Conservation (phyloP, 2,113 vertebrate genomes). For the Malaclemys terrapin region DNA sequence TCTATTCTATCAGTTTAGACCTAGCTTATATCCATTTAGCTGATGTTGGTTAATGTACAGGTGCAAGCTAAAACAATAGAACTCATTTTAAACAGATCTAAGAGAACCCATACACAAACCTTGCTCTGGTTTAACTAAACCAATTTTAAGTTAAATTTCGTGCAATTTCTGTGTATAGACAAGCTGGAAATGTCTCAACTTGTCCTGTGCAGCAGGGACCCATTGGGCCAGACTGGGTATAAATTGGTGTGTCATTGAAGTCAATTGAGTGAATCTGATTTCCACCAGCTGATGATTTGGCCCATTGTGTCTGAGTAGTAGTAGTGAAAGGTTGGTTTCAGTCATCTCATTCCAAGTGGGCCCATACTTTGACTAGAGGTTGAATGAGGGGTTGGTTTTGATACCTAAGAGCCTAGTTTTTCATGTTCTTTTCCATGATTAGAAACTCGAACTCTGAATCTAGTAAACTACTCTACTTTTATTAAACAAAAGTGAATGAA, state of each 20-base stretch:
- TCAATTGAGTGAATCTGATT: background rate
- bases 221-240: background rate
- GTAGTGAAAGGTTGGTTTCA: background rate
- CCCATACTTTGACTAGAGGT: background rate
- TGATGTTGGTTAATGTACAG: background rate
- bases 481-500: background rate
- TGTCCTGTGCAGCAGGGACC: background rate
- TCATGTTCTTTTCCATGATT: background rate
- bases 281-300: background rate
- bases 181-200: background rate
- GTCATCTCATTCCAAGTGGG: background rate
- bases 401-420: rapidly evolving
- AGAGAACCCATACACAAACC: background rate
- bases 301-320: background rate
- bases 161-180: background rate
- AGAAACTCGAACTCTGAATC: background rate
- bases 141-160: background rate
- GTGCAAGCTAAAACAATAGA: background rate
- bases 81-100: background rate
- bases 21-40: background rate
- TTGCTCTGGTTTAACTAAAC: background rate
- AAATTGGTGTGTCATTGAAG: background rate
- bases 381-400: background rate
- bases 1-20: background rate
- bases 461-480: background rate